These are phyloP conservation scores for Drosophila multiciliata DNA, from an alignment of 2,888 invertebrate genomes.

Conservation along the genomic window DNA sequence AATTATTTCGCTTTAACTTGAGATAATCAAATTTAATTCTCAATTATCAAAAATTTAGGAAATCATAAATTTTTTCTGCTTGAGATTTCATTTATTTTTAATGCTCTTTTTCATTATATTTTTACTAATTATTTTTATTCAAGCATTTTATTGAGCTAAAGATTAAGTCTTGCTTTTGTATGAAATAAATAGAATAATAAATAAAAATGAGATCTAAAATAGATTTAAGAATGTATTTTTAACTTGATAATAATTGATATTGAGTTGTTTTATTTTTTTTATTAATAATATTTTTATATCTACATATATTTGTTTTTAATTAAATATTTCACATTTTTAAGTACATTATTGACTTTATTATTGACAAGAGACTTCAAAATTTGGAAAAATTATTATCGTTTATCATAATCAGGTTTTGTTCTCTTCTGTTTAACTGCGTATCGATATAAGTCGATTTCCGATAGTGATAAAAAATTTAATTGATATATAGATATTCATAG, in stretches of 20 bases:
- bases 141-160: neutral
- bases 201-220: neutral
- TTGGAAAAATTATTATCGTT: neutral
- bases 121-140: neutral
- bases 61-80: neutral
- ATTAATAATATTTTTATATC: neutral
- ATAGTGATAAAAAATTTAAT: neutral
- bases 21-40: neutral
- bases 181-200: neutral
- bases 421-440: neutral
- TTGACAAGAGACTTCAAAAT: neutral
- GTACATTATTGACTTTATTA: neutral
- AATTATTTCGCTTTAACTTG: neutral
- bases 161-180: neutral
- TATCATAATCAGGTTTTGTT: fast-evolving
- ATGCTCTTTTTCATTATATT: neutral
- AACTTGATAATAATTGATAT: neutral
- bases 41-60: neutral
- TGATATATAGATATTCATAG: neutral
- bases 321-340: neutral
- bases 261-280: neutral
- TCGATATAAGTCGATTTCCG: neutral
- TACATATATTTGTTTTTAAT: neutral
- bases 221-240: fast-evolving
- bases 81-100: neutral